Percentiles rank a stretch among this genome's conserved stretches.
These are phyloP conservation scores for Onychomys arenicola DNA, from an alignment of 2,797 vertebrate species.

Conservation along the genomic window DNA sequence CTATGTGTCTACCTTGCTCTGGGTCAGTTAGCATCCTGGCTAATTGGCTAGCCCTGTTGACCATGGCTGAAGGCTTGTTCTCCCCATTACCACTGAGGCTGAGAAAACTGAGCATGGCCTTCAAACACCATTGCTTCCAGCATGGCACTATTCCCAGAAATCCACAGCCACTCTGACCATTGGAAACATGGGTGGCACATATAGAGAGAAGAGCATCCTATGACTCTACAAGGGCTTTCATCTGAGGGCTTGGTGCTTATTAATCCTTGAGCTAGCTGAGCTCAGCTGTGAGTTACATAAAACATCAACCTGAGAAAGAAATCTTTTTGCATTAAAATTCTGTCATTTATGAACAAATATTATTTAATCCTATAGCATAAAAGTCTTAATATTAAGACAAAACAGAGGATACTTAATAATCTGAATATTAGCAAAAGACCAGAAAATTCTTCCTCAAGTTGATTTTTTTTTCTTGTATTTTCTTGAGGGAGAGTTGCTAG, in stretches of 20 bases:
- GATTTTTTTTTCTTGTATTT: not conserved
- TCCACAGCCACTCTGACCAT: not conserved
- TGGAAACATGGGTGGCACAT: not conserved
- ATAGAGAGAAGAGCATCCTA: not conserved
- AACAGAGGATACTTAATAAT: not conserved
- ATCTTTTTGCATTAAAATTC: not conserved
- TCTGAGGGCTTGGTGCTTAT: not conserved
- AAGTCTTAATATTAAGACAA: not conserved
- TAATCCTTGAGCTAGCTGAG: not conserved
- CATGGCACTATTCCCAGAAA: not conserved
- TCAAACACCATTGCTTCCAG: not conserved
- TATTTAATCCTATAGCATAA: not conserved
- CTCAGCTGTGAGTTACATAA: conserved; percentile 33
- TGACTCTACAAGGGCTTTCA: not conserved
- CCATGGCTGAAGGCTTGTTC: not conserved
- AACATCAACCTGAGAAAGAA: not conserved
- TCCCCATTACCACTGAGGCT: not conserved
- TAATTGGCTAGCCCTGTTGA: not conserved
- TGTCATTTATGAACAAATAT: not conserved
- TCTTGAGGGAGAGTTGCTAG: not conserved
- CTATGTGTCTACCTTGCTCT: too few species aligned
- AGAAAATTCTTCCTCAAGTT: not conserved
- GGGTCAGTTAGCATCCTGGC: not conserved
- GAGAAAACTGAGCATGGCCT: not conserved
- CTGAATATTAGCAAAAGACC: not conserved